Base-by-base conservation (phyloP, 2,888 invertebrate species). In the Coleophora flavipennella region DNA sequence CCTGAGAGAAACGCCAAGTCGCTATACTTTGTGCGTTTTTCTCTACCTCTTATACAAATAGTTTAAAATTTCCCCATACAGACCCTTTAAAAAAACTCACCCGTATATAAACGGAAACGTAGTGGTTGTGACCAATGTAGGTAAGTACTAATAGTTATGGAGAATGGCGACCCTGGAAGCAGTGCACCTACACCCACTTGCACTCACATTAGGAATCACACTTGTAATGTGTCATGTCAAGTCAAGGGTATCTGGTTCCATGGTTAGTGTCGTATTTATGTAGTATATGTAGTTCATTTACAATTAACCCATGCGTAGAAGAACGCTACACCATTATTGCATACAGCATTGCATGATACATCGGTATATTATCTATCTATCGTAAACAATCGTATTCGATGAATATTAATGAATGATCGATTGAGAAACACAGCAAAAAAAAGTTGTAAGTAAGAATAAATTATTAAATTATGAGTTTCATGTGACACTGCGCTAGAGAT, bases 211-310 rank as follows among this genome's bases (percentile, higher is more conserved):
- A 68, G 71, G 67, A 73, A 67, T 72, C 60, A 56, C 59, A 65
- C 64, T 57, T 46, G 43, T 49, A 62, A 51, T 63, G 35, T 35
- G 35, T 34, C 43, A 40, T 35, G 59, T 59, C 63, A 51, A 72
- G 76, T 76, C 79, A 80, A 79, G 79, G 79, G 62, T 60, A 66
- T 65, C 74, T 41, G 53, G 68, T 74, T 56, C 56, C 59, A 71
- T 67, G 65, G 62, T 62, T 59, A 55, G 51, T 51, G 57, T 53
- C 56, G 3, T 20, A 20, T 20, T 20, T 4, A 6, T 20, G 20
- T 20, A 20, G 3, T 20, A 4, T 4, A 20, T 20, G 20, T 4
- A 20, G 3, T 49, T 58, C 53, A 67, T 62, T 66, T 57, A 62
- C 67, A 69, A 69, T 75, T 66, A 71, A 66, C 60, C 63, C 61